phyloP scores from a whole-genome alignment of 64 coral and sea anemone species.

The Porites australiensis region DNA sequence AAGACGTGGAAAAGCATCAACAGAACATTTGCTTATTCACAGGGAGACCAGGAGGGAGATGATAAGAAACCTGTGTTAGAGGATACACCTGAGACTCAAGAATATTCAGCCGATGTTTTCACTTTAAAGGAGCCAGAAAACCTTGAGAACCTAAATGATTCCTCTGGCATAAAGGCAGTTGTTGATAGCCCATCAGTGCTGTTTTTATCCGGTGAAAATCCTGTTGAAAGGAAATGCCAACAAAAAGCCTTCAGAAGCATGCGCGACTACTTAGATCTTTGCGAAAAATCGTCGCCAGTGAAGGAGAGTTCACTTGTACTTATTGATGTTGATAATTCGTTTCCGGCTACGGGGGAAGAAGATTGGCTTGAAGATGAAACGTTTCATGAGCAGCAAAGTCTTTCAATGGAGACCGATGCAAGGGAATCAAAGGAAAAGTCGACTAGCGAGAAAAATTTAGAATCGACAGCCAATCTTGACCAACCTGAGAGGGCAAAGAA shows the following conservation, averaged over 20 bases:
- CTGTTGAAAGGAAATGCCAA: too few species aligned
- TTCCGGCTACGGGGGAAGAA: too few species aligned
- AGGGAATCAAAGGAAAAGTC: too few species aligned
- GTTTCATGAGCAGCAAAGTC: too few species aligned
- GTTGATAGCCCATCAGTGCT: not conserved
- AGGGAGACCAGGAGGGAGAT: not conserved
- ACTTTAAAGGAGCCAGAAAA: not conserved
- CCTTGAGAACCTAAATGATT: not conserved
- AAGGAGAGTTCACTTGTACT: not conserved
- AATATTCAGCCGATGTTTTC: not conserved
- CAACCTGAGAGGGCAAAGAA: too few species aligned
- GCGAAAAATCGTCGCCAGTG: not conserved
- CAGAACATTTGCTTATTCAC: slow-evolving; percentile 32
- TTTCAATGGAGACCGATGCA: too few species aligned
- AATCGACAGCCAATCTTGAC: too few species aligned
- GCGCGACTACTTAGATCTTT: not conserved
- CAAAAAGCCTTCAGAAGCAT: not conserved
- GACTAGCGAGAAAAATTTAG: too few species aligned
- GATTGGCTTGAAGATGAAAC: too few species aligned
- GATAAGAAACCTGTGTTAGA: not conserved
- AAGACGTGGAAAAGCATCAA: slow-evolving; percentile 8
- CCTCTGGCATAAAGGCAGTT: not conserved
- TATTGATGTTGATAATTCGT: too few species aligned
- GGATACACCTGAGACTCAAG: not conserved
- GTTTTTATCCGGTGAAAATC: not conserved